Conservation (phyloP, 2,113 vertebrate species). For the Thamnaconus septentrionalis region DNA sequence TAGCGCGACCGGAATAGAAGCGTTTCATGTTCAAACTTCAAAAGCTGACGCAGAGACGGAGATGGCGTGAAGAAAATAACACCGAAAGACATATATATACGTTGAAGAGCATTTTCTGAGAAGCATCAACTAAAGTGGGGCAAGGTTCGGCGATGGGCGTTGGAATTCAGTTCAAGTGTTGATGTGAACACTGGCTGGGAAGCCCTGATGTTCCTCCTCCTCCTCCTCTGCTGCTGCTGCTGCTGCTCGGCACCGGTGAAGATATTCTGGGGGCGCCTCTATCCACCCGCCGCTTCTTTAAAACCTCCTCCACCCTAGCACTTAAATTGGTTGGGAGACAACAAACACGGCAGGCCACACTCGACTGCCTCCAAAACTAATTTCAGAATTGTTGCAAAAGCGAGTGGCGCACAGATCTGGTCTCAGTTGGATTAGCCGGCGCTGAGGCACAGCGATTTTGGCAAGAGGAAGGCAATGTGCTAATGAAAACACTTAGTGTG, state of each 20-base stretch:
- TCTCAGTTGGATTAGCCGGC: constrained; percentile 66
- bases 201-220: too few relatives aligned
- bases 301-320: constrained; percentile 25
- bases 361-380: constrained; percentile 66
- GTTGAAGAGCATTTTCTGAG: too few relatives aligned
- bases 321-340: constrained; percentile 64
- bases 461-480: constrained; percentile 50
- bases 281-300: constrained; percentile 11
- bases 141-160: too few relatives aligned
- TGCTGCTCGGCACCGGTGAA: too few relatives aligned
- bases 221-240: too few relatives aligned
- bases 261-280: background rate
- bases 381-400: constrained; percentile 66
- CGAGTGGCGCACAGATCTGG: constrained; percentile 52
- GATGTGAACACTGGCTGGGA: constrained; percentile 9
- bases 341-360: constrained; percentile 61
- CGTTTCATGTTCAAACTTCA: constrained; percentile 39
- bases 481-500: constrained; percentile 53
- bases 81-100: too few relatives aligned
- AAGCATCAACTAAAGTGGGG: too few relatives aligned
- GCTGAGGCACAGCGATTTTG: constrained; percentile 56
- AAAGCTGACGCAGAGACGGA: constrained; percentile 37
- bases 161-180: too few relatives aligned
- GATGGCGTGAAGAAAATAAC: background rate
- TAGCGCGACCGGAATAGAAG: constrained; percentile 29